Conservation (phyloP, 30 jellyfish, hydroid and myxozoan species). For the Pseudorhiza aurosa region DNA sequence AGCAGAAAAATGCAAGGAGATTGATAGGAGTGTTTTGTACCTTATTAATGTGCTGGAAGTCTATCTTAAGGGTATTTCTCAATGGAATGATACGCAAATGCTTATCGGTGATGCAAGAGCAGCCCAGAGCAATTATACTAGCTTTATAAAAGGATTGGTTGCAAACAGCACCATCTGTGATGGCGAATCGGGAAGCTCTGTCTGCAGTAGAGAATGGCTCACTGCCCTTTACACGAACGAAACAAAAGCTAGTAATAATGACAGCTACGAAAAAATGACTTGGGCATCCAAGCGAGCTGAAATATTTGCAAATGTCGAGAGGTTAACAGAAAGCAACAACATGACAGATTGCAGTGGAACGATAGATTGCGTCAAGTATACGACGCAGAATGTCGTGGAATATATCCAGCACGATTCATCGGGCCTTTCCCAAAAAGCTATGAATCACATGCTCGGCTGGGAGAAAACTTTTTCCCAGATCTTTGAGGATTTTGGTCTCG, state of each 20-base stretch:
- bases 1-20: neutral
- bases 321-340: conserved; percentile 20
- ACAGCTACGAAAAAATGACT: neutral
- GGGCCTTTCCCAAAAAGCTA: conserved; percentile 10
- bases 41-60: conserved; percentile 6
- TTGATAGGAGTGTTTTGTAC: conserved; percentile 12
- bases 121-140: conserved; percentile 8
- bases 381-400: conserved; percentile 15
- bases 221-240: conserved; percentile 8
- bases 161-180: neutral
- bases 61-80: neutral
- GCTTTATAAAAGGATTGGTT: neutral
- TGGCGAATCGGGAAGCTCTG: conserved; percentile 10
- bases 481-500: neutral
- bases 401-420: conserved; percentile 31
- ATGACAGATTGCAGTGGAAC: conserved; percentile 46
- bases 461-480: conserved; percentile 2
- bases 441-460: conserved; percentile 33
- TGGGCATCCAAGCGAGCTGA: conserved; percentile 46
- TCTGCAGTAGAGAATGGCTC: conserved; percentile 40
- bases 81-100: neutral
- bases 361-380: conserved; percentile 40
- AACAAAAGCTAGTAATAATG: neutral
- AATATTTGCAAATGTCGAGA: conserved; percentile 16
- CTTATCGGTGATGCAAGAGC: conserved; percentile 16